Percentiles rank a stretch among this genome's conserved stretches.
These are phyloP conservation scores for Austrolebias charrua DNA, from an alignment of 2,797 vertebrate genomes.

Conservation along the genomic window DNA sequence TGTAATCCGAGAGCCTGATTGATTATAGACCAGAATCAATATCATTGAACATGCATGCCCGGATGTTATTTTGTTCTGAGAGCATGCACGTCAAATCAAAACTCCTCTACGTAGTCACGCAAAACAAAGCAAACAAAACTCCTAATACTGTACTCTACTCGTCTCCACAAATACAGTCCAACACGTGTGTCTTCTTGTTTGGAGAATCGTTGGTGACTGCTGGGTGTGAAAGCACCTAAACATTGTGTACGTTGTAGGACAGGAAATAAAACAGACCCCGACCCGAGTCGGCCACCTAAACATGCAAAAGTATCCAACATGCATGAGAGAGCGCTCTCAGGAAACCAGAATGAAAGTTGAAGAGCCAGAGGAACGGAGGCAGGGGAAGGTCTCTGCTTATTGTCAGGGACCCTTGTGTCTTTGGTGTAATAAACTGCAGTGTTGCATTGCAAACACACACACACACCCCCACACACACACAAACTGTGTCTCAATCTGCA, in stretches of 20 bases:
- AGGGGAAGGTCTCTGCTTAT: conserved; percentile 23
- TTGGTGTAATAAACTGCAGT: background rate
- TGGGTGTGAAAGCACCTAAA: background rate
- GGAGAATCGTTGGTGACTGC: background rate
- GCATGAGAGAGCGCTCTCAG: conserved; percentile 12
- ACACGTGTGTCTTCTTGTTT: too few species aligned
- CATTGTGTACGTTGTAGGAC: background rate
- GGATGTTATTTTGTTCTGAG: conserved; percentile 40
- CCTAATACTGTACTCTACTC: too few species aligned
- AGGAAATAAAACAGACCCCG: conserved; percentile 1
- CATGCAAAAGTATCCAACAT: conserved; percentile 3
- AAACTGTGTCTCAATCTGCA: conserved; percentile 10
- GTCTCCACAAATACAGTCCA: background rate
- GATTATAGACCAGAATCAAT: conserved; percentile 62
- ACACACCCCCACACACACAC: background rate
- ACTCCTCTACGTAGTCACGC: background rate
- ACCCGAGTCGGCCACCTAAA: conserved; percentile 13
- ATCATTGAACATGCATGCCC: conserved; percentile 43
- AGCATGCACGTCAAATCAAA: background rate
- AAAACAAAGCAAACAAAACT: background rate
- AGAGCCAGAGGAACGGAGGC: background rate
- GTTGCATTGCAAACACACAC: conserved; percentile 2
- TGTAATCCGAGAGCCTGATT: conserved; percentile 49
- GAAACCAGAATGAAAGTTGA: conserved; percentile 5
- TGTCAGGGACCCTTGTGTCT: conserved; percentile 16